Evolutionary conservation across 2,797 vertebrate species (phyloP), one percentile per base, ranked within the genome.

Genomic region (Acanthurus tractus): DNA sequence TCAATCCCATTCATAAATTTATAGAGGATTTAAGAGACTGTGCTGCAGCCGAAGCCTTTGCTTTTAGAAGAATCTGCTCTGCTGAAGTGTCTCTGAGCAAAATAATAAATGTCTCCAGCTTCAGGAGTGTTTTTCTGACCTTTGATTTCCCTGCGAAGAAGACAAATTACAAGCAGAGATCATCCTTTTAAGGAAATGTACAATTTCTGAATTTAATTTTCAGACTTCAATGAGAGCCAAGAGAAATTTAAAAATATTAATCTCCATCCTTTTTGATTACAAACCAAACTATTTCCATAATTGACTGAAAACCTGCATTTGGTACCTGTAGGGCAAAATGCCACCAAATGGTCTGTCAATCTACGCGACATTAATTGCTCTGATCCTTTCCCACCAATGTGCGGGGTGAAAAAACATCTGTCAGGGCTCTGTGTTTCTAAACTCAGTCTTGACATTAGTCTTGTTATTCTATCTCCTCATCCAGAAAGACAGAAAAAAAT

Each of bases 381-480:
- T 88, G 88, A 90, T 91, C 89, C 83, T 93, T 95, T 96, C 93
- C 90, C 93, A 95, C 90, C 91, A 71, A 79, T 90, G 92, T 92
- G 81, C 74, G 45, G 76, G 70, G 86, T 91, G 88, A 92, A 95
- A 93, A 93, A 91, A 91, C 91, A 93, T 92, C 93, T 94, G 92
- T 94, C 87, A 88, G 90, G 88, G 67, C 91, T 84, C 69, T 93
- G 92, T 93, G 50, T 95, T 92, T 93, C 82, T 91, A 91, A 91
- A 91, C 91, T 91, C 92, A 93, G 87, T 95, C 93, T 95, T 95
- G 92, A 93, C 92, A 94, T 94, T 91, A 94, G 91, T 88, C 83
- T 76, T 96, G 94, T 95, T 95, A 92, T 95, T 95, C 89, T 94
- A 94, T 94, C 94, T 93, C 71, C 88, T 94, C 93, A 94, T 92